Evolutionary conservation across 2,113 vertebrate genomes (phyloP).

Genomic region (Columba livia): DNA sequence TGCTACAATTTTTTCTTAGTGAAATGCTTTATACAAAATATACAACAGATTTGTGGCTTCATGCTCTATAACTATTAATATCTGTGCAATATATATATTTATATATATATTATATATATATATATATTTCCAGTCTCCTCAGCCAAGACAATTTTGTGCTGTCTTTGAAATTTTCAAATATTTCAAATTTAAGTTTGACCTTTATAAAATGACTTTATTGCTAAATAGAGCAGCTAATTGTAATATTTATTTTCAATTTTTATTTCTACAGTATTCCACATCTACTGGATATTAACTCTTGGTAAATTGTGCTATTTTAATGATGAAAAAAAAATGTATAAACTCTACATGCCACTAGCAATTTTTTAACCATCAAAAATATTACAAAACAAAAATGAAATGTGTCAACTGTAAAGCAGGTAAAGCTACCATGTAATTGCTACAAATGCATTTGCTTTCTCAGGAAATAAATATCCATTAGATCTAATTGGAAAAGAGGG

Average conservation of each 20-base stretch:
- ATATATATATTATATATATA: no score
- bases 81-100: no score
- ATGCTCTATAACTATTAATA: rapidly evolving
- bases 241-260: background rate
- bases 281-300: background rate
- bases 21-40: background rate
- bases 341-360: background rate
- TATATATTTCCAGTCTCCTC: rapidly evolving
- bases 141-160: rapidly evolving
- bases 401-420: background rate
- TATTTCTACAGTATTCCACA: background rate
- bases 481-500: background rate
- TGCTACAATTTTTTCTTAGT: rapidly evolving
- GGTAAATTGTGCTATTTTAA: background rate
- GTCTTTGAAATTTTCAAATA: background rate
- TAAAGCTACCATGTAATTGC: background rate
- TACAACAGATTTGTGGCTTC: background rate
- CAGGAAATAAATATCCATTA: background rate
- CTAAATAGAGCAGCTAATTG: rapidly evolving
- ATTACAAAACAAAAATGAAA: rapidly evolving
- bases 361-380: background rate
- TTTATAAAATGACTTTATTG: background rate
- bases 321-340: background rate
- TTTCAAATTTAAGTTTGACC: background rate
- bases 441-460: background rate